Conservation (phyloP, 2,797 vertebrate genomes). For the Cryptoprocta ferox region DNA sequence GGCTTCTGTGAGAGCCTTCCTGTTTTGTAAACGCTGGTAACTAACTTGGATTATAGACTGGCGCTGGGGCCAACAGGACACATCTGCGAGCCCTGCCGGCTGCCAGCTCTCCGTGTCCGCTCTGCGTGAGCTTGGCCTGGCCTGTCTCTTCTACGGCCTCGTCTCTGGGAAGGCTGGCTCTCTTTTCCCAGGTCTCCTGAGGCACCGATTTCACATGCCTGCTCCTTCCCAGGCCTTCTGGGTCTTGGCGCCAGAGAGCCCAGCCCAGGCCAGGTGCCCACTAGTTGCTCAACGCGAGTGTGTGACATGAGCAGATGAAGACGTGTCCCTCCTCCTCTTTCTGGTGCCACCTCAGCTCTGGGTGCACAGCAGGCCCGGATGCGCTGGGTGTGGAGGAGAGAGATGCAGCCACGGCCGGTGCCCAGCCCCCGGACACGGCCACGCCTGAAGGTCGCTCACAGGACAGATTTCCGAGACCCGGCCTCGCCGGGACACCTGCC, state of each 20-base stretch:
- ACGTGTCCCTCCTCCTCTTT: background rate
- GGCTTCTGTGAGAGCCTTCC: background rate
- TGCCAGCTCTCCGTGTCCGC: background rate
- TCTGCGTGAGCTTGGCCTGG: accelerated
- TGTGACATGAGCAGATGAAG: background rate
- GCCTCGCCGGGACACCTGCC: background rate
- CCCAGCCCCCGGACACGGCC: background rate
- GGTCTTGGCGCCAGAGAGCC: background rate
- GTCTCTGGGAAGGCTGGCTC: background rate
- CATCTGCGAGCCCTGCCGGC: accelerated
- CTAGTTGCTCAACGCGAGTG: background rate
- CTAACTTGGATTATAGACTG: background rate
- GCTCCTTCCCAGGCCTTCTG: background rate
- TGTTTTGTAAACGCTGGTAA: background rate
- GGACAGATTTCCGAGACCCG: background rate
- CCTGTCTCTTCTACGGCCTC: no score
- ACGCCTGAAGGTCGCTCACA: background rate
- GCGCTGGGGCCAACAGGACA: background rate
- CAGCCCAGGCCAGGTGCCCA: no score
- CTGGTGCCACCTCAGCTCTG: background rate
- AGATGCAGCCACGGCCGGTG: background rate
- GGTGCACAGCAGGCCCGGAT: background rate
- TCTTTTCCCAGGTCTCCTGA: background rate
- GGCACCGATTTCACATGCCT: background rate
- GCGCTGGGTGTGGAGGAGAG: accelerated